These are phyloP conservation scores for Solen grandis DNA, from an alignment of 1,140 invertebrate species.

Conservation along the genomic window DNA sequence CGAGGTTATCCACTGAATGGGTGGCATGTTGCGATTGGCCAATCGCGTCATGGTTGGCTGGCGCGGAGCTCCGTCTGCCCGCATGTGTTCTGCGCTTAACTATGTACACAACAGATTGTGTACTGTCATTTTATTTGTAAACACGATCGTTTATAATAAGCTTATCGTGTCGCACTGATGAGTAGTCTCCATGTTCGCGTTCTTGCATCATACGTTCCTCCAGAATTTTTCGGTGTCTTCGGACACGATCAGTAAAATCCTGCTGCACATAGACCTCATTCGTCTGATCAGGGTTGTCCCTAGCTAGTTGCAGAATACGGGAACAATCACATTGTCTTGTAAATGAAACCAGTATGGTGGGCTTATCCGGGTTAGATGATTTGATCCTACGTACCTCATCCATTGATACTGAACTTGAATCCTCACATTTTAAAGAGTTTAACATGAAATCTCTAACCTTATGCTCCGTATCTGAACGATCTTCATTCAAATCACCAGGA, in stretches of 20 bases:
- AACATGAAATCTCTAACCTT: background rate
- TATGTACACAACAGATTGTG: slow-evolving; percentile 8
- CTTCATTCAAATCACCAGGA: background rate
- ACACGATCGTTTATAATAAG: slow-evolving; percentile 5
- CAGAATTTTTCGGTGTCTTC: slow-evolving; percentile 13
- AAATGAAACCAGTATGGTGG: background rate
- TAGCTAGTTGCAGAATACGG: background rate
- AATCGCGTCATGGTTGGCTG: too few species aligned
- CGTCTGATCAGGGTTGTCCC: background rate
- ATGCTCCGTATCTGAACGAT: background rate
- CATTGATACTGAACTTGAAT: background rate
- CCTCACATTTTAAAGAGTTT: background rate
- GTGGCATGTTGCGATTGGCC: too few species aligned
- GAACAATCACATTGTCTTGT: background rate
- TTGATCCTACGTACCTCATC: background rate
- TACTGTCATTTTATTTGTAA: slow-evolving; percentile 5
- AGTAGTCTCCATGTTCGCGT: background rate
- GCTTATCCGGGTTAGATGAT: background rate
- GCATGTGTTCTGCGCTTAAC: too few species aligned
- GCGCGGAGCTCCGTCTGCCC: too few species aligned
- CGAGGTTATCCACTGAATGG: too few species aligned
- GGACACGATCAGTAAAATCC: slow-evolving; percentile 12
- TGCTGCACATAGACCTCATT: background rate
- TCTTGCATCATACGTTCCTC: slow-evolving; percentile 8
- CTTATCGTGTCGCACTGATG: too few species aligned